Evolutionary conservation across 2,888 invertebrate genomes (phyloP), one percentile per base, ranked within the genome.

Genomic region (Cylloceria caligata): DNA sequence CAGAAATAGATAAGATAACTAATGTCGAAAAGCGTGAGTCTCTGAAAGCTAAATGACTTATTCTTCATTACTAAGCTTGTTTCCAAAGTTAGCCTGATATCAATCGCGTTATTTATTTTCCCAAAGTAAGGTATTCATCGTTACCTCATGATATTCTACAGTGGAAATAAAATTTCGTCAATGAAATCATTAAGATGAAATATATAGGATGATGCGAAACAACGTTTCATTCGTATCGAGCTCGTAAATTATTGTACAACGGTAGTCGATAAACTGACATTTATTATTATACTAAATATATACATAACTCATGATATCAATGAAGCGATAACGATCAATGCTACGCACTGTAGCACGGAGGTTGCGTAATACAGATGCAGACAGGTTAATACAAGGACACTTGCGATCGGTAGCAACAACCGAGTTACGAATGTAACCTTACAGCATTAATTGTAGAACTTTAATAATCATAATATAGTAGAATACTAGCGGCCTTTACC

Each of bases 1-100:
- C 47, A 55, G 30, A 27, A 42, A 62, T 65, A 80, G 81, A 55
- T 78, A 71, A 57, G 82, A 74, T 74, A 74, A 68, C 45, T 21
- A 19, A 39, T 34, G 45, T 69, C 45, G 55, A 71, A 45, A 7
- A 30, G 16, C 34, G 45, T 39, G n/a, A n/a, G n/a, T n/a, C n/a
- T 39, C 34, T 19, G 62, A 62, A 27, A 60, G 27, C 39, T 47
- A 47, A 36, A n/a, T 52, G 13, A 11, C 49, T 42, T 30, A 47
- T 52, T 69, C 27, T 36, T 69, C 45, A 24, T 69, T 64, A 69
- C 52, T 62, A 47, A 62, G n/a, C n/a, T n/a, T n/a, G n/a, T n/a
- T n/a, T n/a, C n/a, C n/a, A n/a, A n/a, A n/a, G n/a, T n/a, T n/a
- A n/a, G 52, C 7, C 3, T 21, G 1, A 67, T 67, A 47, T n/a